phyloP scores from a whole-genome alignment of 2,888 invertebrate species.

The Anodontia alba region DNA sequence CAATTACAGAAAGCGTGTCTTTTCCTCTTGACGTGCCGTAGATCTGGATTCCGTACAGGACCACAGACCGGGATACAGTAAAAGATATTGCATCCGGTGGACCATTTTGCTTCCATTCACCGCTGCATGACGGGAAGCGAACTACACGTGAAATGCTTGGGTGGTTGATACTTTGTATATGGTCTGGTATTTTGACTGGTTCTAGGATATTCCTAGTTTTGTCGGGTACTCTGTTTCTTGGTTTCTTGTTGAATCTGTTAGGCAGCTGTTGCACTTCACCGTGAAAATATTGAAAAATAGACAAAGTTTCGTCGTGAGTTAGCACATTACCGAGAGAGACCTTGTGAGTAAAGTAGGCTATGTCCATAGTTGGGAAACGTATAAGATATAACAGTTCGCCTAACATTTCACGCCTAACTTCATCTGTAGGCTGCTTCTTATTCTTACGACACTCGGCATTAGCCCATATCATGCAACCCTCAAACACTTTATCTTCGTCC shows the following conservation, averaged over 20 bases:
- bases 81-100: slow-evolving; percentile 61
- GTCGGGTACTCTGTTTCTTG: slow-evolving; percentile 33
- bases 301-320: slow-evolving; percentile 57
- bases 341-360: slow-evolving; percentile 63
- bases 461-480: slow-evolving; percentile 73
- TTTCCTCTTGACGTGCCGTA: slow-evolving; percentile 43
- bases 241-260: slow-evolving; percentile 46
- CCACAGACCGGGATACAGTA: slow-evolving; percentile 45
- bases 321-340: slow-evolving; percentile 57
- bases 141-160: slow-evolving; percentile 18
- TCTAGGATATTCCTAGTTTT: slow-evolving; percentile 22
- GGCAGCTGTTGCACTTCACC: slow-evolving; percentile 60
- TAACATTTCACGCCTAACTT: slow-evolving; percentile 66
- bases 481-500: slow-evolving; percentile 80
- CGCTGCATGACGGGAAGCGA: slow-evolving; percentile 45
- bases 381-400: slow-evolving; percentile 72
- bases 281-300: slow-evolving; percentile 62
- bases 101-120: slow-evolving; percentile 60
- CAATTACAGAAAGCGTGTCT: slow-evolving; percentile 37
- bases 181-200: slow-evolving; percentile 1
- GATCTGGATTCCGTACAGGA: slow-evolving; percentile 53
- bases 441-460: slow-evolving; percentile 71
- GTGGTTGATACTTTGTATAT: slow-evolving; percentile 21
- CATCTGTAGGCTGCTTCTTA: slow-evolving; percentile 64
- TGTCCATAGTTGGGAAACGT: slow-evolving; percentile 75